Evolutionary conservation across 1,140 invertebrate species (phyloP).

Genomic region (Coenobita brevimanus): DNA sequence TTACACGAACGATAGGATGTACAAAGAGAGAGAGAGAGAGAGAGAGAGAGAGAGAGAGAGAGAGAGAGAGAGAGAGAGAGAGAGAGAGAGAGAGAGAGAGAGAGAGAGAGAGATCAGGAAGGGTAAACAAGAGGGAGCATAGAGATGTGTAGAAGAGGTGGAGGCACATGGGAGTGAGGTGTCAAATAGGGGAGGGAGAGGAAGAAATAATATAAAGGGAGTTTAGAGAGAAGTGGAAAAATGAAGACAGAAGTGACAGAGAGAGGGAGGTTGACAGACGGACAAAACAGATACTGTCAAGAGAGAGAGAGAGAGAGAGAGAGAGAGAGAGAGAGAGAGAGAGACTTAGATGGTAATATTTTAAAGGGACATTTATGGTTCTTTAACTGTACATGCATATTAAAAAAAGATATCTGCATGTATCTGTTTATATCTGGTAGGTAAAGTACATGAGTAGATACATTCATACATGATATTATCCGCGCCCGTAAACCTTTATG

Average conservation of each 20-base stretch:
- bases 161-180: background rate
- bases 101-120: background rate
- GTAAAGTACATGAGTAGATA: no score
- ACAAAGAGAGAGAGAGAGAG: background rate
- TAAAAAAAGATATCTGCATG: no score
- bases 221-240: background rate
- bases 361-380: background rate
- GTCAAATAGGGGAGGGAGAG: background rate
- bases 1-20: background rate
- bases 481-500: no score
- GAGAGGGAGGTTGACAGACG: background rate
- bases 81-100: background rate
- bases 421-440: no score
- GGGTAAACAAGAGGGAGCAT: background rate
- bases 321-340: background rate
- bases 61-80: conserved; percentile 1
- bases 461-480: no score
- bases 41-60: conserved; percentile 1
- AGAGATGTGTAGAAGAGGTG: background rate
- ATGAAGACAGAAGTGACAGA: background rate
- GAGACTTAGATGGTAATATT: background rate
- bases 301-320: background rate
- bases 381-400: no score
- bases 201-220: background rate
- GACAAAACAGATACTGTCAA: no score